Conservation (phyloP, 2,888 invertebrate genomes). For the Alloscopus bannaensis region DNA sequence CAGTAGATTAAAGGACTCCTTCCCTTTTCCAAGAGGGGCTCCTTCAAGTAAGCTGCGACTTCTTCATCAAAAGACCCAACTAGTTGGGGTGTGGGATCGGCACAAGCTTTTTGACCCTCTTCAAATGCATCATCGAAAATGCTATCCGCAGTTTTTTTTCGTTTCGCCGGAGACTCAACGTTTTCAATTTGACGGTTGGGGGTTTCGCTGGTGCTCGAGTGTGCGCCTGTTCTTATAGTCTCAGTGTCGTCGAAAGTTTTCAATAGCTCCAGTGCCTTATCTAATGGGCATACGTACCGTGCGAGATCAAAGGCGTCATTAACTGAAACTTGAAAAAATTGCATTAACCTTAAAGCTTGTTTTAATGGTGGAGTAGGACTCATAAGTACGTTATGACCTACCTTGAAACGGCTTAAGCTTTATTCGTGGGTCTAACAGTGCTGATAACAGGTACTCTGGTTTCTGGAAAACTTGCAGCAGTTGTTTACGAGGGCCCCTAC, state of each 20-base stretch:
- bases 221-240: too few relatives aligned
- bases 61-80: not conserved
- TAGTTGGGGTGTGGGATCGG: not conserved
- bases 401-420: conserved; percentile 25
- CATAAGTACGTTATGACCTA: too few relatives aligned
- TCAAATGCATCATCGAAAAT: not conserved
- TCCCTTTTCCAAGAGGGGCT: not conserved
- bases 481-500: conserved; percentile 27
- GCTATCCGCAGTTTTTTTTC: not conserved
- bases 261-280: not conserved
- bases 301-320: not conserved
- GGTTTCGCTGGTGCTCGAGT: too few relatives aligned
- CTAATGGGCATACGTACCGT: not conserved
- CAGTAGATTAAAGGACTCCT: conserved; percentile 19
- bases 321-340: too few relatives aligned
- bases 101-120: not conserved
- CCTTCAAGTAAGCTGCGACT: not conserved
- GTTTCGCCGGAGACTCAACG: too few relatives aligned
- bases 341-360: not conserved
- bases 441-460: conserved; percentile 9
- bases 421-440: conserved; percentile 11
- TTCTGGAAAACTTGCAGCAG: conserved; percentile 23
- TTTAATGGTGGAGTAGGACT: too few relatives aligned
- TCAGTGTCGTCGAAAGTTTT: too few relatives aligned
- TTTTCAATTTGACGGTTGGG: too few relatives aligned